These are phyloP conservation scores for Denticeps clupeoides DNA, from an alignment of 2,797 vertebrate genomes.

Conservation along the genomic window DNA sequence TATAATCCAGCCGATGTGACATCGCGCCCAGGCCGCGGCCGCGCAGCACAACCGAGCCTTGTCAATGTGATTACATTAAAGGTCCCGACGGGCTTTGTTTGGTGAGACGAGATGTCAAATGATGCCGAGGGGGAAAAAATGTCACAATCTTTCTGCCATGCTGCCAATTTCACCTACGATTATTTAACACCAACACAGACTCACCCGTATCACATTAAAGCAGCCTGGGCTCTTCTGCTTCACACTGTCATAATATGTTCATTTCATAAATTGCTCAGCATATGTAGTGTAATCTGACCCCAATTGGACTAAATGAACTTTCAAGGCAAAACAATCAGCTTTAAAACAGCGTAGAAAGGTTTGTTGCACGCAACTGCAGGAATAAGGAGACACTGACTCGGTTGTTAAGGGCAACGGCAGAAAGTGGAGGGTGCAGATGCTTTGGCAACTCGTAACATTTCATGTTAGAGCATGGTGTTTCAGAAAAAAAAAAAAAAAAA, in stretches of 20 bases:
- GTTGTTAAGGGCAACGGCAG: conserved; percentile 51
- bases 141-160: background rate
- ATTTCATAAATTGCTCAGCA: background rate
- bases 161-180: background rate
- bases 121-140: background rate
- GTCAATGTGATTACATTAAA: conserved; percentile 6
- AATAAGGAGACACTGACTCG: conserved; percentile 39
- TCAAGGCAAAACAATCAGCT: background rate
- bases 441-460: conserved; percentile 44
- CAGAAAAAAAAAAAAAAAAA: no score
- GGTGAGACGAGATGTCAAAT: background rate
- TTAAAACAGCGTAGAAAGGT: background rate
- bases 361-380: no score
- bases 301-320: background rate
- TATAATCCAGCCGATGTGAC: background rate
- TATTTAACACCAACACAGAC: background rate
- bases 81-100: background rate
- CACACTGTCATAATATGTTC: conserved; percentile 4
- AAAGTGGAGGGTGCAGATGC: conserved; percentile 51
- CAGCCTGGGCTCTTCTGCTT: background rate
- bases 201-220: conserved; percentile 12
- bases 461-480: conserved; percentile 22
- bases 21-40: background rate
- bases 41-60: background rate
- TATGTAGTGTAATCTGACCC: background rate